A percentile compares a stretch with the other conserved stretches of the same genome.
phyloP scores from a whole-genome alignment of 2,797 vertebrate genomes.

The Tokudaia tokunoshimensis region DNA sequence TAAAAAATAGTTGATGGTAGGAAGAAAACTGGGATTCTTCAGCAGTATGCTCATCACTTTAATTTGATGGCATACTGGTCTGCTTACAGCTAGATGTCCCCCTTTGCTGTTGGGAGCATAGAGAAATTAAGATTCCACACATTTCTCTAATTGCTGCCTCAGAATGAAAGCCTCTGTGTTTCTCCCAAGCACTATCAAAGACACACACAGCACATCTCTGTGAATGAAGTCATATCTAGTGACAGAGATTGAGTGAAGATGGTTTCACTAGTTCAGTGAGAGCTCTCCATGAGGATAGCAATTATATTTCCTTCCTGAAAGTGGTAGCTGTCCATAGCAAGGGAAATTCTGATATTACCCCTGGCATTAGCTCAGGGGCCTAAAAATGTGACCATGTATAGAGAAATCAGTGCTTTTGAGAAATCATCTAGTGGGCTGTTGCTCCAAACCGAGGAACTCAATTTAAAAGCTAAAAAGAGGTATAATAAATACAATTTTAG shows the following conservation, averaged over 20 bases:
- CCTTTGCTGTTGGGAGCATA: background rate
- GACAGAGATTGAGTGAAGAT: conserved; percentile 73
- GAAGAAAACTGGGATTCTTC: conserved; percentile 52
- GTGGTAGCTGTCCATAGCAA: conserved; percentile 70
- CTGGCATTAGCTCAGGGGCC: conserved; percentile 67
- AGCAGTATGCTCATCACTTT: conserved; percentile 55
- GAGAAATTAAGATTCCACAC: conserved; percentile 57
- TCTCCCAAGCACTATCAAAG: conserved; percentile 58
- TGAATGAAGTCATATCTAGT: conserved; percentile 58
- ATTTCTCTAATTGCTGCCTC: conserved; percentile 59
- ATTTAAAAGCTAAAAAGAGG: conserved; percentile 66
- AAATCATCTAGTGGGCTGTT: conserved; percentile 81
- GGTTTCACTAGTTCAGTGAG: conserved; percentile 77
- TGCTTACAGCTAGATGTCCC: conserved; percentile 23
- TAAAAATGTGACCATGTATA: conserved; percentile 68
- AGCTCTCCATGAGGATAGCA: conserved; percentile 67
- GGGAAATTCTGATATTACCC: conserved; percentile 69
- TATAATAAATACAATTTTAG: conserved; percentile 60
- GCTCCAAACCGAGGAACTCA: conserved; percentile 66
- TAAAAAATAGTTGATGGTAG: conserved; percentile 61
- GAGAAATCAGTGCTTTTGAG: conserved; percentile 46
- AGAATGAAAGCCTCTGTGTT: conserved; percentile 64
- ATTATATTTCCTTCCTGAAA: conserved; percentile 76
- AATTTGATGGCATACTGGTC: conserved; percentile 54
- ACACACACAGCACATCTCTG: conserved; percentile 60